Percentiles rank a stretch among this genome's conserved stretches.
Conservation (phyloP, 1,140 invertebrate genomes). For the Steinernema khuongi region DNA sequence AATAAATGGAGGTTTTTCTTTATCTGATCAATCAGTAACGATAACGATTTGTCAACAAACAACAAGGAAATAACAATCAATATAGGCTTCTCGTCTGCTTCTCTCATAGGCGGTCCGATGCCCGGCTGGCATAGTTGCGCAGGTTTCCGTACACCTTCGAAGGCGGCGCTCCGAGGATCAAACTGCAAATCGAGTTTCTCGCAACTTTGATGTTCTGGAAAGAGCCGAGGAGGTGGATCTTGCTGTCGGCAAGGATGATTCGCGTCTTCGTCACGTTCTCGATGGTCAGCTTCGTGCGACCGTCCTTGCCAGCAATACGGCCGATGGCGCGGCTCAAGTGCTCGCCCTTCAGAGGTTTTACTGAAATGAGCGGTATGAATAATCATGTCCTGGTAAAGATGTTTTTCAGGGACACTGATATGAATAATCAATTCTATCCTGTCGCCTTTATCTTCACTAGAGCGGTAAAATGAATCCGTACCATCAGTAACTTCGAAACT, state of each 20-base stretch:
- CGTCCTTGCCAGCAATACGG: conserved; percentile 89
- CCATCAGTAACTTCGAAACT: conserved; percentile 79
- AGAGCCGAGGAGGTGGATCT: conserved; percentile 94
- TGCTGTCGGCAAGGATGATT: conserved; percentile 88
- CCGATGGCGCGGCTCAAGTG: conserved; percentile 91
- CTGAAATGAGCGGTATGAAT: conserved; percentile 60
- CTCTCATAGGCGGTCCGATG: conserved; percentile 74
- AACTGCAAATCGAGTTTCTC: conserved; percentile 87
- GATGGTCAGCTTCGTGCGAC: conserved; percentile 93
- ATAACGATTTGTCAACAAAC: conserved; percentile 2
- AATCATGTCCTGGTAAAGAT: not conserved
- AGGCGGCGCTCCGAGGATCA: conserved; percentile 90
- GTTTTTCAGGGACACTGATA: too few species aligned
- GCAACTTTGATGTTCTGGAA: conserved; percentile 94
- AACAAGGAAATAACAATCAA: conserved; percentile 5
- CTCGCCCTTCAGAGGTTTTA: conserved; percentile 88
- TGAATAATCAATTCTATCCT: too few species aligned
- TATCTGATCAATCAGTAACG: not conserved
- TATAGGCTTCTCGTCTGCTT: not conserved
- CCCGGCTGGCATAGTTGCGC: conserved; percentile 73
- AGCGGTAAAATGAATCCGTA: conserved; percentile 9
- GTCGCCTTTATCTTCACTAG: too few species aligned
- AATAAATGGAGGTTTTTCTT: not conserved
- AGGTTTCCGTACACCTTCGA: conserved; percentile 92
- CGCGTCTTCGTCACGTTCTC: conserved; percentile 98